phyloP scores from a whole-genome alignment of 2,113 vertebrate species.

The Naja naja region DNA sequence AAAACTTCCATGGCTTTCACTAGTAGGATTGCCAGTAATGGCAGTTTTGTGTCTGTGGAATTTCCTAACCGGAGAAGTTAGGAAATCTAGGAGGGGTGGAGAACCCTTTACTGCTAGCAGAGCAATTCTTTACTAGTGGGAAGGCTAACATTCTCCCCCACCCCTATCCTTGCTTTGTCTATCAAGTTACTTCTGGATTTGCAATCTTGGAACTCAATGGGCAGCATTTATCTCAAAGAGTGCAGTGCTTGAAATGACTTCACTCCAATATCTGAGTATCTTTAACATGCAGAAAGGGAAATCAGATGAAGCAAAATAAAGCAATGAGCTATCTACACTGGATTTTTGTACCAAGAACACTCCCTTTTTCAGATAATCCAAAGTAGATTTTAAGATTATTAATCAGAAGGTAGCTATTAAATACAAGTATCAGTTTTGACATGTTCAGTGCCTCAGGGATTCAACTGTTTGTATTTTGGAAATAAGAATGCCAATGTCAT shows the following conservation, averaged over 20 bases:
- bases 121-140: background rate
- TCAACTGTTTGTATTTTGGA: constrained; percentile 51
- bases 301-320: constrained; percentile 21
- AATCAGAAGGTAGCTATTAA: constrained; percentile 54
- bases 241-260: constrained; percentile 16
- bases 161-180: background rate
- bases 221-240: background rate
- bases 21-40: background rate
- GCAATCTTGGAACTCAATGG: background rate
- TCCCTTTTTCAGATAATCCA: constrained; percentile 54
- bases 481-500: constrained; percentile 61
- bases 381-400: constrained; percentile 55
- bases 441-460: constrained; percentile 57
- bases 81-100: background rate
- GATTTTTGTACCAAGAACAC: constrained; percentile 47
- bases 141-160: background rate
- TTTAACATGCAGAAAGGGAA: background rate
- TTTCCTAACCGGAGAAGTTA: background rate
- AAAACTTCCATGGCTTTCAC: background rate
- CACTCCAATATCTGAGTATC: constrained; percentile 19
- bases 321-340: constrained; percentile 22
- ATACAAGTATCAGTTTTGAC: constrained; percentile 57
- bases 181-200: background rate
- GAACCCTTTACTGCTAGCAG: background rate
- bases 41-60: background rate